Evolutionary conservation across 2,797 vertebrate genomes (phyloP), one percentile per base, ranked within the genome.

Genomic region (Gobionotothen gibberifrons): DNA sequence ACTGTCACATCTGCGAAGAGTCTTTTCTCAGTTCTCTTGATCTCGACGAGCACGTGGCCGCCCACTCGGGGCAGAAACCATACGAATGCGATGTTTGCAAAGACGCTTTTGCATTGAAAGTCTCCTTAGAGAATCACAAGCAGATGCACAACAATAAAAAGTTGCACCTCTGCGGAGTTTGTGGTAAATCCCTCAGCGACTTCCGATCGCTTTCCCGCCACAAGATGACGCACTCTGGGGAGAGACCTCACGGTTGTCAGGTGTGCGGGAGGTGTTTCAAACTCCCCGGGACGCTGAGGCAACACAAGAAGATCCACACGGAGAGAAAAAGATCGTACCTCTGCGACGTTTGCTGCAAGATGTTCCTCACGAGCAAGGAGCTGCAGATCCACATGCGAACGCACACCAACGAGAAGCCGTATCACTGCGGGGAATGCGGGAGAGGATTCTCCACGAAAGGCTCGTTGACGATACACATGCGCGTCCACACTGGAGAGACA

Each of bases 261-360:
- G 0, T 85, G 0, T 92, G 90, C 0, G 84, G 85, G 47, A 44
- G 77, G 16, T 42, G 76, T 1, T 90, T 92, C 73, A 89, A 87
- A 11, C 86, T 89, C 0, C 53, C 58, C 0, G 80, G 79, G 1
- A 87, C 89, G 0, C 71, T 92, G 54, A 74, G 60, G 3, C 78
- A 82, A 15, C 90, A 92, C 0, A 81, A 90, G 83, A 89, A 89
- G 87, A 90, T 85, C 2, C 90, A 90, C 84, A 76, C 75, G 0
- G 17, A 64, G 15, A 13, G 89, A 17, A 79, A 92, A 69, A 4
- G 86, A 0, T 60, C 81, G 0, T 85, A 74, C 72, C 90, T 90
- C 42, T 90, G 90, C n/a, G 79, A 89, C 52, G 78, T 90, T 1
- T 90, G 87, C 85, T 91, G 90, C 81, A 88, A 90, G n/a, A 90